Base-by-base conservation (phyloP, 35 echinoderm and acorn worm genomes). In the Acanthaster planci region DNA sequence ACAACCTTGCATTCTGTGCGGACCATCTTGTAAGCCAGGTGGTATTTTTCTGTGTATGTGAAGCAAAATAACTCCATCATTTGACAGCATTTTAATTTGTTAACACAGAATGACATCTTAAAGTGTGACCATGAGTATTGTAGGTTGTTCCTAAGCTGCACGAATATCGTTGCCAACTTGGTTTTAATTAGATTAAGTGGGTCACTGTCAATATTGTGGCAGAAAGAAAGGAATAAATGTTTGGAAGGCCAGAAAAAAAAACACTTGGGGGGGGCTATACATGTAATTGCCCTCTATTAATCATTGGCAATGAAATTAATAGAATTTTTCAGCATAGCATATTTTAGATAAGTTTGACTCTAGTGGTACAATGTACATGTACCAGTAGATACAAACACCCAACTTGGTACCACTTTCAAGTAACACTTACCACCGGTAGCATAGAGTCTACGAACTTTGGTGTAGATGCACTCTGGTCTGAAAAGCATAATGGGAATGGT, bases 11-110 rank as follows among this genome's bases (percentile, higher is more conserved):
- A 97, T 26, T 97, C 95, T 59, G 95, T 97, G 19, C 92, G 84
- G 18, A 97, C 91, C 75, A 97, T 90, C 38, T 97, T 97, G 77
- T 97, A 97, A 2, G 91, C 95, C 10, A 97, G 59, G 81, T 97
- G 91, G 52, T 93, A 84, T 84, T 97, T 97, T 76, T 97, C 95
- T 97, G 86, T 10, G 12, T 47, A 47, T 47, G 42, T 30, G 7
- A 54, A 90, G 37, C 36, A 86, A 82, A 1, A 89, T 22, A 75
- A 89, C 18, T 8, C 39, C 10, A 68, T 52, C 16, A 76, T 88
- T 16, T 37, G 9, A 54, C 27, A 5, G 29, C 60, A 76, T 27
- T 42, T 38, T 17, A 6, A 42, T 50, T 27, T 26, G 10, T 8
- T 1, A 78, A 78, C 40, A 37, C 36, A 31, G 1, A 57, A 82